phyloP scores from a whole-genome alignment of 2,888 invertebrate species.

The Papilio elwesi region DNA sequence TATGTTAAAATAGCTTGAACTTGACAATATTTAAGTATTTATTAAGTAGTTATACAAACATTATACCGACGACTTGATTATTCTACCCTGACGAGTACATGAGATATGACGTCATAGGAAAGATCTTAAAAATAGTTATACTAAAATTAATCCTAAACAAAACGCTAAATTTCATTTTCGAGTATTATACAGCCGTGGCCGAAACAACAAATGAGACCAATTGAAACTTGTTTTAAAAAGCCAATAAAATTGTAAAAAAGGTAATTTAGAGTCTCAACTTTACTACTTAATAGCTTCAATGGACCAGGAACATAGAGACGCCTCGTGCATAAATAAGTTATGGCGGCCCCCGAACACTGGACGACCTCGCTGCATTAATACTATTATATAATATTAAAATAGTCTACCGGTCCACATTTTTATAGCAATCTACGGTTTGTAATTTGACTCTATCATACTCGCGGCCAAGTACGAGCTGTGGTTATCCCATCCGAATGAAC shows the following conservation, averaged over 20 bases:
- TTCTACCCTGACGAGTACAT: too few relatives aligned
- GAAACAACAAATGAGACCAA: not conserved
- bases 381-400: constrained; percentile 10
- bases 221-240: not conserved
- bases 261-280: constrained; percentile 18
- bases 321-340: constrained; percentile 19
- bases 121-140: too few relatives aligned
- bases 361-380: constrained; percentile 13
- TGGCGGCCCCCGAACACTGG: constrained; percentile 1
- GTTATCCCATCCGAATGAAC: too few relatives aligned
- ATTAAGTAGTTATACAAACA: too few relatives aligned
- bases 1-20: too few relatives aligned
- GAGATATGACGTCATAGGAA: too few relatives aligned
- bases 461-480: too few relatives aligned
- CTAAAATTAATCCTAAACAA: not conserved
- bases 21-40: too few relatives aligned
- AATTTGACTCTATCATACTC: too few relatives aligned
- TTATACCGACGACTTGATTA: too few relatives aligned
- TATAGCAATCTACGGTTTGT: not conserved
- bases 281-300: not conserved
- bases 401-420: not conserved
- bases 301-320: constrained; percentile 6
- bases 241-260: constrained; percentile 15
- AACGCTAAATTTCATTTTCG: not conserved
- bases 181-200: too few relatives aligned